A percentile compares a stretch with the other conserved stretches of the same genome.
phyloP scores from a whole-genome alignment of 2,797 vertebrate genomes.

The Poeciliopsis turneri region DNA sequence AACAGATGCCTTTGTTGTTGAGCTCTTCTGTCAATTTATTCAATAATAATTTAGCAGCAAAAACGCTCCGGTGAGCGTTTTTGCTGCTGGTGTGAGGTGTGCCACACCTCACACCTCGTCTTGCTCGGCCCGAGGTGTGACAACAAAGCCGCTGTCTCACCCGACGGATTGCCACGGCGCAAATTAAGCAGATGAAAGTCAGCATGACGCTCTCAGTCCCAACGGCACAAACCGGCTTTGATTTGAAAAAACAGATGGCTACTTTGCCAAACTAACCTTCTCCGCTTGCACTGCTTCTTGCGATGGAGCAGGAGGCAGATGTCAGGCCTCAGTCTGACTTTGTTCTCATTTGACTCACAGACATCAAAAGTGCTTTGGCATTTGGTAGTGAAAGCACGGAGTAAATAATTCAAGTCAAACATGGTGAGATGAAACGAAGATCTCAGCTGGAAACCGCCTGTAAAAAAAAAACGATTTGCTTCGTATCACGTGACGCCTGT shows the following conservation, averaged over 20 bases:
- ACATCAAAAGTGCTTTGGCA: not conserved
- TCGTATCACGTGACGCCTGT: not conserved
- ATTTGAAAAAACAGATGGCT: not conserved
- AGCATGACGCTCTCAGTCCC: not conserved
- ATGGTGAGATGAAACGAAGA: not conserved
- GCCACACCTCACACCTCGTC: not conserved
- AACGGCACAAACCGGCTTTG: not conserved
- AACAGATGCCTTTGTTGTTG: too few relatives aligned
- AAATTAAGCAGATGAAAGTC: not conserved
- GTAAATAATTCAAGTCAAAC: not conserved
- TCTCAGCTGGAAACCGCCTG: not conserved
- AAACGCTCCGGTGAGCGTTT: not conserved
- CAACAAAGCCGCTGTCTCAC: not conserved
- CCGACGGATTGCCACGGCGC: not conserved
- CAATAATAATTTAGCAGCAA: too few relatives aligned
- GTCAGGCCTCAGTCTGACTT: not conserved
- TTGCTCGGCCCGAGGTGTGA: not conserved
- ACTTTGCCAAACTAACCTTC: not conserved
- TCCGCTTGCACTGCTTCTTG: not conserved
- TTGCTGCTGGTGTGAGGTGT: too few relatives aligned
- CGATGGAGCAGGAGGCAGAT: not conserved
- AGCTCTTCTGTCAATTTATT: too few relatives aligned
- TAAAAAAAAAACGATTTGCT: not conserved
- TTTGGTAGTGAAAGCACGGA: not conserved
- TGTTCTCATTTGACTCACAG: not conserved